Base-by-base conservation (phyloP, 1,140 invertebrate genomes). In the Drosophila santomea region DNA sequence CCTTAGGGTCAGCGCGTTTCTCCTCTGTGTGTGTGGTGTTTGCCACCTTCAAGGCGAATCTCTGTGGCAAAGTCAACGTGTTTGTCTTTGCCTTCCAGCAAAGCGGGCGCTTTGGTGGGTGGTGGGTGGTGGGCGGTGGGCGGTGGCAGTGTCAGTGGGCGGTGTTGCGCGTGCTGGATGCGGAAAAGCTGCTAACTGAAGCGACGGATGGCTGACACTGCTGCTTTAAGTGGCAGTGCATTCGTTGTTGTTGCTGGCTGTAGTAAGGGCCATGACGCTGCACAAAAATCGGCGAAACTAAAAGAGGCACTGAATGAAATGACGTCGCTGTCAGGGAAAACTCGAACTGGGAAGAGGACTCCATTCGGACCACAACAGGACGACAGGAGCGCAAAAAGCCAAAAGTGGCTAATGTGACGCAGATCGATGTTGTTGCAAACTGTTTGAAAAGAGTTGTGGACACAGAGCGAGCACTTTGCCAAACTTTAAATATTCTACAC, bases 51-150 rank as follows among this genome's bases (percentile, higher is more conserved):
- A 83, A 77, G 74, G 79, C 74, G 58, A 82, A 41, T 35, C 68
- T 39, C 55, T 56, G 32, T 56, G 32, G 61, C 73, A 85, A 85
- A 85, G 63, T 63, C 81, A 86, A 75, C 76, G 84, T 88, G 80
- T 88, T 88, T 88, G 84, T 64, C 77, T 88, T 88, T 88, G 80
- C 80, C 64, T 88, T 88, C 84, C 84, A 88, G 79, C 17, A 8
- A 35, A 38, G 36, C n/a, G 25, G 58, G 44, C 50, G 50, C 32
- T 14, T 8, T 3, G 23, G 28, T 32, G 62, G 54, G 44, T 3
- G 23, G 28, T 32, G 62, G 54, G 44, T 3, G 23, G 28, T 32
- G 62, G 54, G 44, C 4, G 28, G 8, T 10, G 45, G 17, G 20
- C 28, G n/a, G 38, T 28, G 25, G 15, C 5, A 6, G 8, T 35